phyloP scores from a whole-genome alignment of 2,113 vertebrate genomes.

The Ailurus styani region DNA sequence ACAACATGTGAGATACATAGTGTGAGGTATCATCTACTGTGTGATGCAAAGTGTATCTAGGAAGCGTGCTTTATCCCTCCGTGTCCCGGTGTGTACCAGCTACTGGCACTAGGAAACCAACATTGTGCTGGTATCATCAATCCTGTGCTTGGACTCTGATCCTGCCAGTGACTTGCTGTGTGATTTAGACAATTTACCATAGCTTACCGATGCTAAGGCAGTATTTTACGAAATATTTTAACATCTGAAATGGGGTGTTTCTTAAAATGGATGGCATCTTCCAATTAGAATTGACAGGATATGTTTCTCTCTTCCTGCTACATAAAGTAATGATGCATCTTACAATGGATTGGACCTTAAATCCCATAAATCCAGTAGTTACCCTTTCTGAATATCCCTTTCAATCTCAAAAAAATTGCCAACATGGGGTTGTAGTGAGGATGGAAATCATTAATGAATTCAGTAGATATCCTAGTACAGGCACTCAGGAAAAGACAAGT shows the following conservation, averaged over 20 bases:
- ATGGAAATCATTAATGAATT: neutral
- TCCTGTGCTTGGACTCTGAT: neutral
- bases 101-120: rapidly evolving
- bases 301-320: neutral
- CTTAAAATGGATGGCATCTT: neutral
- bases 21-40: neutral
- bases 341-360: neutral
- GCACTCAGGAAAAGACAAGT: neutral
- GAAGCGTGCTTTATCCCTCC: rapidly evolving
- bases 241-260: neutral
- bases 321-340: neutral
- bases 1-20: neutral
- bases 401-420: neutral
- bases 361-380: neutral
- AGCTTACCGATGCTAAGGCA: neutral
- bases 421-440: neutral
- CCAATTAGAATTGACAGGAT: neutral
- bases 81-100: rapidly evolving
- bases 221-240: neutral
- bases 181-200: neutral
- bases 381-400: neutral
- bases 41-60: rapidly evolving
- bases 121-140: neutral
- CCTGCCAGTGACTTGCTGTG: neutral
- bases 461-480: neutral